These are phyloP conservation scores for Parnassius smintheus DNA, from an alignment of 2,888 invertebrate species.

Conservation along the genomic window DNA sequence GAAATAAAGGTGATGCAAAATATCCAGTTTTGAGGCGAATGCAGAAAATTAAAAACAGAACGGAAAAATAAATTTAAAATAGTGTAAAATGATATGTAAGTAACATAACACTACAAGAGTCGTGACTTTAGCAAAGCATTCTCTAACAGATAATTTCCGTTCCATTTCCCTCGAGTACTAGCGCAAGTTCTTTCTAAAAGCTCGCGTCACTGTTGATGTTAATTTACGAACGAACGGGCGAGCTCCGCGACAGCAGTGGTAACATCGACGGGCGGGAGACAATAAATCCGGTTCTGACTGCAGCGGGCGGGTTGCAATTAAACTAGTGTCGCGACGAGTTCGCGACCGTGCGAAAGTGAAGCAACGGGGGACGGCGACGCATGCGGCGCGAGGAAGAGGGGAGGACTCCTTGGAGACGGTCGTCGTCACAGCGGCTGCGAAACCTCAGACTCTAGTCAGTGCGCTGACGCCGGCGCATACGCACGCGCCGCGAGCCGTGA, in stretches of 20 bases:
- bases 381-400: conserved; percentile 36
- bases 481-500: conserved; percentile 47
- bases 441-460: conserved; percentile 51
- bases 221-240: conserved; percentile 33
- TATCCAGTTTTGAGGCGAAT: too few relatives aligned
- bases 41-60: too few relatives aligned
- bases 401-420: conserved; percentile 35
- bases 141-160: not conserved
- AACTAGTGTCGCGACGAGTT: conserved; percentile 75
- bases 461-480: conserved; percentile 70
- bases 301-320: conserved; percentile 73
- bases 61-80: too few relatives aligned
- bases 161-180: conserved; percentile 1
- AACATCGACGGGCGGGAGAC: conserved; percentile 67
- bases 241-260: conserved; percentile 51
- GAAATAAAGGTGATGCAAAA: too few relatives aligned
- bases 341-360: conserved; percentile 78
- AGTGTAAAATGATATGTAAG: too few relatives aligned
- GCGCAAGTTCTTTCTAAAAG: conserved; percentile 13
- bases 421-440: conserved; percentile 30
- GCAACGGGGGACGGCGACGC: conserved; percentile 42
- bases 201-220: conserved; percentile 28
- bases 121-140: too few relatives aligned
- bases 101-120: too few relatives aligned
- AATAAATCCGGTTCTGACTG: conserved; percentile 75